Evolutionary conservation across 2,888 invertebrate genomes (phyloP).

Genomic region (Dromius quadrimaculatus): DNA sequence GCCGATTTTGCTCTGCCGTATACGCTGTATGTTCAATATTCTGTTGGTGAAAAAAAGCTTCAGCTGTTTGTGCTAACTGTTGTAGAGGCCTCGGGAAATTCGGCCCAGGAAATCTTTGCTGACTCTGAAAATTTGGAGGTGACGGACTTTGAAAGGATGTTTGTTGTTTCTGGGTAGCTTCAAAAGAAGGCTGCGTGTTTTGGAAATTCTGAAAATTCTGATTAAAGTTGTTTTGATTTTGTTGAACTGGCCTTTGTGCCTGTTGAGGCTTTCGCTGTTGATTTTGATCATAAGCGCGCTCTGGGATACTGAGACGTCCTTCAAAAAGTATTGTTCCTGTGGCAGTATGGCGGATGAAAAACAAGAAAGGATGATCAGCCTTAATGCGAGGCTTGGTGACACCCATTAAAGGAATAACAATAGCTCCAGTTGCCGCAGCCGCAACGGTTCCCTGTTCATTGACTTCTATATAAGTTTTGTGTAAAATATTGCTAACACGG

Average conservation of each 20-base stretch:
- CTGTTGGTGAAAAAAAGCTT: background rate
- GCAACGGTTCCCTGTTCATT: slow-evolving; percentile 77
- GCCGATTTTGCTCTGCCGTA: too few relatives aligned
- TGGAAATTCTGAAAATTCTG: background rate
- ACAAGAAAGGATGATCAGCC: slow-evolving; percentile 75
- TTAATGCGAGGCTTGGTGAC: slow-evolving; percentile 67
- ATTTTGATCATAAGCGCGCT: slow-evolving; percentile 21
- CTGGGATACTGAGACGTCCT: slow-evolving; percentile 72
- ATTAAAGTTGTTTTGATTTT: background rate
- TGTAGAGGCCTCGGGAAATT: background rate
- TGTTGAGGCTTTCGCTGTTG: slow-evolving; percentile 9
- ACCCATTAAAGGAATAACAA: slow-evolving; percentile 74
- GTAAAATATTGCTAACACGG: slow-evolving; percentile 70
- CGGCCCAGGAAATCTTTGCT: background rate
- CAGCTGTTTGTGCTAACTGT: background rate
- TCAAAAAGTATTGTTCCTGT: slow-evolving; percentile 73
- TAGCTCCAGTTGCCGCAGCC: slow-evolving; percentile 72
- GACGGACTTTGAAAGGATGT: background rate
- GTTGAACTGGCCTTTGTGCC: background rate
- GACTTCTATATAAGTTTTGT: slow-evolving; percentile 75
- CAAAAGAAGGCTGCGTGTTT: background rate
- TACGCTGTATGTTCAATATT: too few relatives aligned
- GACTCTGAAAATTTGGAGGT: background rate
- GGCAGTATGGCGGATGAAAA: slow-evolving; percentile 73
- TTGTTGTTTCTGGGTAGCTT: background rate